phyloP scores from a whole-genome alignment of 2,888 invertebrate genomes.

The Oscheius onirici region DNA sequence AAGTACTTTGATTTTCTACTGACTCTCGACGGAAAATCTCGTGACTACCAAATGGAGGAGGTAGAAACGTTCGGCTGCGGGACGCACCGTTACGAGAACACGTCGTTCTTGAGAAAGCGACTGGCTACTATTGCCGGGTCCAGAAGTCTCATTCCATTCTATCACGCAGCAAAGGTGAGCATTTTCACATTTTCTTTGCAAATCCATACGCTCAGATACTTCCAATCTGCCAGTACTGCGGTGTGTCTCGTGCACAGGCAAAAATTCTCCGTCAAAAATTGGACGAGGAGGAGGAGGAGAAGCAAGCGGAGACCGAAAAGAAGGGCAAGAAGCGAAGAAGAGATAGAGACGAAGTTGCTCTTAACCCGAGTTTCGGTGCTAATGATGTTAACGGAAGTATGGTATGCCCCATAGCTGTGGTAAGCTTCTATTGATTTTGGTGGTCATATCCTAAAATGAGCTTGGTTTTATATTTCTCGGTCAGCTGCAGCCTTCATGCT shows the following conservation, averaged over 20 bases:
- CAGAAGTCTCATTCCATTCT: neutral
- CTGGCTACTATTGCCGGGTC: neutral
- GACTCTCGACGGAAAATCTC: neutral
- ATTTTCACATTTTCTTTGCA: neutral
- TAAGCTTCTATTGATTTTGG: neutral
- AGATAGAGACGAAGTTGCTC: neutral
- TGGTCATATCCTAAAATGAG: neutral
- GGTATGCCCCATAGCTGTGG: neutral
- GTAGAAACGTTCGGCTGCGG: neutral
- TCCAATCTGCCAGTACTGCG: slow-evolving; percentile 1
- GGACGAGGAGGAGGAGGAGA: slow-evolving; percentile 1
- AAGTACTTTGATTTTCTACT: neutral
- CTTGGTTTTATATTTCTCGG: no score
- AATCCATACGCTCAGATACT: neutral
- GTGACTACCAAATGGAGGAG: neutral
- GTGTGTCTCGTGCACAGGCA: neutral
- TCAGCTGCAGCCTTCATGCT: no score
- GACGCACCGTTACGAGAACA: neutral
- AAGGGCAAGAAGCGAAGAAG: neutral
- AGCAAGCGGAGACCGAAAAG: neutral
- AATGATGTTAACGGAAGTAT: neutral
- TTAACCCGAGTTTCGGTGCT: neutral
- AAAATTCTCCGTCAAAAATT: neutral
- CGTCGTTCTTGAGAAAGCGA: neutral
- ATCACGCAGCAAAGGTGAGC: neutral